Evolutionary conservation across 2,888 invertebrate genomes (phyloP).

Genomic region (Sturmia bella): DNA sequence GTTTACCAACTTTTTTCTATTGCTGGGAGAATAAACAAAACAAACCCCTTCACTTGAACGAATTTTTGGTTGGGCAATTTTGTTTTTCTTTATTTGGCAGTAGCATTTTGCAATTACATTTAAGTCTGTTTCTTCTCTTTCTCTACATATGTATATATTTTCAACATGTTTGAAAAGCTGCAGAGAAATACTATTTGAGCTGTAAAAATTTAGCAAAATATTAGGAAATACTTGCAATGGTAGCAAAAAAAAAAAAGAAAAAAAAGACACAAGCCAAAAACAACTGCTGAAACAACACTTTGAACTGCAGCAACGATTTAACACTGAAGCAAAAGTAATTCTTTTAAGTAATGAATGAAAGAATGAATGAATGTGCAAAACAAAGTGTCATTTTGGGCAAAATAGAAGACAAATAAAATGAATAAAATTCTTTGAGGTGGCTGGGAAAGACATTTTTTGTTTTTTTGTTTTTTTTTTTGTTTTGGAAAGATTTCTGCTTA

Average conservation of each 20-base stretch:
- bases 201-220: constrained; percentile 1
- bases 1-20: background rate
- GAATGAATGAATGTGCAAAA: background rate
- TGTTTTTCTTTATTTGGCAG: constrained; percentile 12
- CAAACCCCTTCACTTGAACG: constrained; percentile 15
- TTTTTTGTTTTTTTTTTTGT: no score
- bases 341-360: background rate
- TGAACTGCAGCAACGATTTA: background rate
- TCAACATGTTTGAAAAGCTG: constrained; percentile 6
- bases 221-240: constrained; percentile 12
- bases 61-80: constrained; percentile 14
- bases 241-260: no score
- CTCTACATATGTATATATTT: background rate
- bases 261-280: no score
- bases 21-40: background rate
- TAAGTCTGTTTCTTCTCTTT: background rate
- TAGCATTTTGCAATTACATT: constrained; percentile 34
- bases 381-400: background rate
- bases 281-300: background rate
- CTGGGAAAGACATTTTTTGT: no score
- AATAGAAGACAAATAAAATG: no score
- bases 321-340: background rate
- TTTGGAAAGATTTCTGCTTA: no score
- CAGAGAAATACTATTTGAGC: background rate
- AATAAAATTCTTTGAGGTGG: no score